These are phyloP conservation scores for Echinops telfairi DNA, from an alignment of 2,113 vertebrate genomes.

Conservation along the genomic window DNA sequence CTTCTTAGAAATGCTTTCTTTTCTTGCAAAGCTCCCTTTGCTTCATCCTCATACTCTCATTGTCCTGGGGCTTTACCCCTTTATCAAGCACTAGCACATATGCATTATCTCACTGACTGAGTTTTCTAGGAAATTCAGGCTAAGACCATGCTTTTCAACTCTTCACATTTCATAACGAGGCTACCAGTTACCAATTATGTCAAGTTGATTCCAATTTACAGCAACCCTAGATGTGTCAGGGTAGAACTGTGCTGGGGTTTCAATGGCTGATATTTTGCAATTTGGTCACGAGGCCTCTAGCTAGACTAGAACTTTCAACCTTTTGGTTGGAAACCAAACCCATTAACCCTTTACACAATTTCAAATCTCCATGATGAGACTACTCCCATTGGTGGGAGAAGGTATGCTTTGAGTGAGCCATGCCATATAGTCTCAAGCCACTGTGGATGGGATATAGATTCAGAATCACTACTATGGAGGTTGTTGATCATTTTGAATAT, in stretches of 20 bases:
- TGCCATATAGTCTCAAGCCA: background rate
- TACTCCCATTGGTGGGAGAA: background rate
- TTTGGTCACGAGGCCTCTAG: background rate
- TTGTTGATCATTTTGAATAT: constrained; percentile 54
- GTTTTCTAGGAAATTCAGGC: background rate
- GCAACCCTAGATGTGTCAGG: background rate
- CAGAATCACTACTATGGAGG: background rate
- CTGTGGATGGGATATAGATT: background rate
- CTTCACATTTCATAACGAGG: background rate
- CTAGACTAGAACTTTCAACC: background rate
- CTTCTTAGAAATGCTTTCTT: background rate
- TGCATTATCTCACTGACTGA: background rate
- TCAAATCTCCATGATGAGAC: background rate
- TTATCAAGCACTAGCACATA: background rate
- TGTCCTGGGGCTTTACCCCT: background rate
- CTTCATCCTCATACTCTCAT: background rate
- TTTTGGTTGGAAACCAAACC: background rate
- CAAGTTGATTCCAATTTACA: background rate
- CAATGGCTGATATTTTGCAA: background rate
- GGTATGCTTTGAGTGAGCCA: background rate
- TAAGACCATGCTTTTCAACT: background rate
- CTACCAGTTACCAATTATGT: background rate
- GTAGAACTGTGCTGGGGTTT: background rate
- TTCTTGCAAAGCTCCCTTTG: background rate
- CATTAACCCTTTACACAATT: background rate